These are phyloP conservation scores for Zootoca vivipara DNA, from an alignment of 2,113 vertebrate species.

Conservation along the genomic window DNA sequence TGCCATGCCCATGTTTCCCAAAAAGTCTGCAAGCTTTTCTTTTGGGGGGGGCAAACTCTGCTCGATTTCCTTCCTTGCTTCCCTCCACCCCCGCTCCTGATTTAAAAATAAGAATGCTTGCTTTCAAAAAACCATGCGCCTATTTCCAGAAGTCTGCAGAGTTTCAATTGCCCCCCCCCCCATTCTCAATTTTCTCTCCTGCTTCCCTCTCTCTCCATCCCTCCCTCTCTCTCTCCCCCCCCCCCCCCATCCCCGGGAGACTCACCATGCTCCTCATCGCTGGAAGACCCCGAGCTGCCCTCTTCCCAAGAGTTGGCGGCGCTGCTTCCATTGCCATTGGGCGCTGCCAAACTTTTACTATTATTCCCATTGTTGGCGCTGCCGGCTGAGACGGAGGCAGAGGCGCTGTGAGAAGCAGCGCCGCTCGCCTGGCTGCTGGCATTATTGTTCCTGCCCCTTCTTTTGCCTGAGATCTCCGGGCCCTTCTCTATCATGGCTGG, in stretches of 20 bases:
- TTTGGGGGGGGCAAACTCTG: no score
- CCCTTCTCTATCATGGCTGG: conserved; percentile 90
- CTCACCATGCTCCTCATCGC: conserved; percentile 94
- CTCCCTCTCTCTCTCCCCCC: neutral
- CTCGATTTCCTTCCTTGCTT: no score
- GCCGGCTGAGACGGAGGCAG: conserved; percentile 20
- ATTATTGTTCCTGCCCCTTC: conserved; percentile 83
- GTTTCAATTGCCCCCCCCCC: fast-evolving
- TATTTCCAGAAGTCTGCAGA: neutral
- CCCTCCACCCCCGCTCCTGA: no score
- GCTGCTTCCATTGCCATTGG: conserved; percentile 83
- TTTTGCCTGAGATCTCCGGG: conserved; percentile 86
- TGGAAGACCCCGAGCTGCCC: conserved; percentile 90
- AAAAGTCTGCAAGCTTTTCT: no score
- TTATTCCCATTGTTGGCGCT: conserved; percentile 65
- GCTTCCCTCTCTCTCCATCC: no score
- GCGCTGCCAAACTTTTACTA: conserved; percentile 83
- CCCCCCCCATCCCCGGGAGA: conserved; percentile 32
- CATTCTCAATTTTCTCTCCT: no score
- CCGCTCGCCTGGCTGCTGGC: conserved; percentile 61
- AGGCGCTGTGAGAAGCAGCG: conserved; percentile 32
- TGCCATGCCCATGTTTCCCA: no score
- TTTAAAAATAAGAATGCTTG: no score
- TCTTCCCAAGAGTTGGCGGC: conserved; percentile 89
- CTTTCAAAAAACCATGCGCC: neutral